Percentiles rank a stretch among this genome's conserved stretches.
phyloP scores from a whole-genome alignment of 2,888 invertebrate species.

The Agrypnus murinus region DNA sequence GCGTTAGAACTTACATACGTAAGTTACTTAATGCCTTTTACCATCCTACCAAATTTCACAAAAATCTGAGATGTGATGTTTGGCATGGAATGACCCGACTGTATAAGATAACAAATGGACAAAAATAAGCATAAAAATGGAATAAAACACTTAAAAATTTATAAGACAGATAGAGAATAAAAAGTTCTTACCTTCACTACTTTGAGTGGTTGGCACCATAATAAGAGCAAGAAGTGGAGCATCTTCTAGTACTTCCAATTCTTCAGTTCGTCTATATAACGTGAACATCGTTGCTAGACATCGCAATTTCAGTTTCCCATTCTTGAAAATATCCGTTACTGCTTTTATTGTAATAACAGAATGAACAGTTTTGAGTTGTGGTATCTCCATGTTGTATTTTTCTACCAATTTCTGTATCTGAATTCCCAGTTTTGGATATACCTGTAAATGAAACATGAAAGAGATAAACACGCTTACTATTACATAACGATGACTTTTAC shows the following conservation, averaged over 20 bases:
- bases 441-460: conserved; percentile 54
- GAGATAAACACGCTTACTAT: too few species aligned
- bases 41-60: too few species aligned
- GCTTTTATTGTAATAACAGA: conserved; percentile 66
- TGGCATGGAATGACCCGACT: too few species aligned
- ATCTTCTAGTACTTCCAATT: conserved; percentile 66
- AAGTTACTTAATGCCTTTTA: too few species aligned
- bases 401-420: conserved; percentile 63
- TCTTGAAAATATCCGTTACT: conserved; percentile 65
- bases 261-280: conserved; percentile 64
- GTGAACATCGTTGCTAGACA: conserved; percentile 68
- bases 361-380: conserved; percentile 65
- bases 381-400: conserved; percentile 62
- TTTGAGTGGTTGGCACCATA: conserved; percentile 66
- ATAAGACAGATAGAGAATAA: too few species aligned
- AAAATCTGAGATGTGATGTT: too few species aligned
- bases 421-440: conserved; percentile 58
- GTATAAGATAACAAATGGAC: too few species aligned
- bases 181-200: conserved; percentile 61
- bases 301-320: conserved; percentile 66
- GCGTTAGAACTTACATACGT: too few species aligned
- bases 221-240: conserved; percentile 67
- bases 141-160: too few species aligned
- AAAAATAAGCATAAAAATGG: too few species aligned
- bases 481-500: too few species aligned